Conservation (phyloP, 2,888 invertebrate genomes). For the Brachyptera putata region DNA sequence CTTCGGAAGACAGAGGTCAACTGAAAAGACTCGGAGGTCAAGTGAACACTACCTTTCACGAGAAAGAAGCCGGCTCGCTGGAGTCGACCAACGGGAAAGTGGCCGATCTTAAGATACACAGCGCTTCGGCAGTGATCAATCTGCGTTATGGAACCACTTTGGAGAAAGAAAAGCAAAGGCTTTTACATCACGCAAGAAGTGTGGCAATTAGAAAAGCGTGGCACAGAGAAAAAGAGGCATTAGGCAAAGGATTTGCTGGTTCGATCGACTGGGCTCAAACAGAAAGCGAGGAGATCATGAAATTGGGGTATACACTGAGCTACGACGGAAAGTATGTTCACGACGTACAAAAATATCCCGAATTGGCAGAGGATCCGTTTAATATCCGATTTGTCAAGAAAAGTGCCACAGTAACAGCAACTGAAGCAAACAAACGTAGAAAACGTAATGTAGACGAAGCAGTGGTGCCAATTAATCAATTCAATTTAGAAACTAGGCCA, state of each 20-base stretch:
- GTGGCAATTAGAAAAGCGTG: slow-evolving; percentile 87
- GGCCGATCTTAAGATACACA: slow-evolving; percentile 86
- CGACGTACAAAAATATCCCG: slow-evolving; percentile 84
- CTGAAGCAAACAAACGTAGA: slow-evolving; percentile 27
- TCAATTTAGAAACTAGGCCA: neutral
- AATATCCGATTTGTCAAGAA: slow-evolving; percentile 87
- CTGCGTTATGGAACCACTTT: slow-evolving; percentile 91
- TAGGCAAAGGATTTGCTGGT: slow-evolving; percentile 72
- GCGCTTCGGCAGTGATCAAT: slow-evolving; percentile 84
- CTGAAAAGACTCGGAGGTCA: slow-evolving; percentile 84
- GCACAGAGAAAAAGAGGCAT: slow-evolving; percentile 84
- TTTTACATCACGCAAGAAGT: slow-evolving; percentile 85
- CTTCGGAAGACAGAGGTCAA: slow-evolving; percentile 83
- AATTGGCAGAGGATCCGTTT: slow-evolving; percentile 92
- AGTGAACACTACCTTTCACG: slow-evolving; percentile 88
- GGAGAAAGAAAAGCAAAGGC: slow-evolving; percentile 81
- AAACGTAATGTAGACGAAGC: slow-evolving; percentile 22
- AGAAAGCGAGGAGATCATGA: slow-evolving; percentile 84
- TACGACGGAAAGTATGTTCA: slow-evolving; percentile 91
- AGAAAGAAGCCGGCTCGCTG: slow-evolving; percentile 53
- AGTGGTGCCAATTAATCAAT: neutral
- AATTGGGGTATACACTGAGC: slow-evolving; percentile 74
- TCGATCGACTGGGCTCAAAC: slow-evolving; percentile 80
- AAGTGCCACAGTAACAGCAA: slow-evolving; percentile 33
- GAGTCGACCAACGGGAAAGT: slow-evolving; percentile 38